Conservation (phyloP, 2,888 invertebrate genomes). For the Heterodera filipjevi region DNA sequence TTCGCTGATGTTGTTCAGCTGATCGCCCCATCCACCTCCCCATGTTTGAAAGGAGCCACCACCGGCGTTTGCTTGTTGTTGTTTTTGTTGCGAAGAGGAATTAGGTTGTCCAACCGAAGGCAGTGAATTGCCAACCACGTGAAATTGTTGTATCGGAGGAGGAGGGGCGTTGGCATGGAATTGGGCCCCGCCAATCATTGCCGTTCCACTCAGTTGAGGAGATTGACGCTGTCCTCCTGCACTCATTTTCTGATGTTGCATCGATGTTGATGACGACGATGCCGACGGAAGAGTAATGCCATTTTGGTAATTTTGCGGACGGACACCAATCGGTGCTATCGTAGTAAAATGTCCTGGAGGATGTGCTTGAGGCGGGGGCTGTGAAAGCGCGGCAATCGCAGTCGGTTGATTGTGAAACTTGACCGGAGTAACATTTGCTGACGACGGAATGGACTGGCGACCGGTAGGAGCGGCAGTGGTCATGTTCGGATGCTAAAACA, state of each 20-base stretch:
- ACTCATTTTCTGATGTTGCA: slow-evolving; percentile 19
- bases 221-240: slow-evolving; percentile 25
- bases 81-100: background rate
- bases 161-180: background rate
- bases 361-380: slow-evolving; percentile 22
- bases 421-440: slow-evolving; percentile 30
- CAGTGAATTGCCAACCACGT: background rate
- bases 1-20: slow-evolving; percentile 37
- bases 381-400: background rate
- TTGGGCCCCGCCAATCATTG: background rate
- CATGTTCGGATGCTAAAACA: slow-evolving; percentile 5
- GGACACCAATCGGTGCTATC: slow-evolving; percentile 37
- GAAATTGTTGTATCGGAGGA: slow-evolving; percentile 18
- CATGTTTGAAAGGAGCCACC: slow-evolving; percentile 29
- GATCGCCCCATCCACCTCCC: slow-evolving; percentile 35
- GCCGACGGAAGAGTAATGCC: slow-evolving; percentile 26
- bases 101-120: slow-evolving; percentile 8
- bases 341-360: slow-evolving; percentile 14
- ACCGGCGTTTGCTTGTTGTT: background rate
- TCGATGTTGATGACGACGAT: background rate
- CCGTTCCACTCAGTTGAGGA: slow-evolving; percentile 2
- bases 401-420: background rate
- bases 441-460: slow-evolving; percentile 22
- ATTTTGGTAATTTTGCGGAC: slow-evolving; percentile 36
- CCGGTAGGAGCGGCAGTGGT: slow-evolving; percentile 11